Base-by-base conservation (phyloP, 2,888 invertebrate genomes). In the Reticulitermes lucifugus region DNA sequence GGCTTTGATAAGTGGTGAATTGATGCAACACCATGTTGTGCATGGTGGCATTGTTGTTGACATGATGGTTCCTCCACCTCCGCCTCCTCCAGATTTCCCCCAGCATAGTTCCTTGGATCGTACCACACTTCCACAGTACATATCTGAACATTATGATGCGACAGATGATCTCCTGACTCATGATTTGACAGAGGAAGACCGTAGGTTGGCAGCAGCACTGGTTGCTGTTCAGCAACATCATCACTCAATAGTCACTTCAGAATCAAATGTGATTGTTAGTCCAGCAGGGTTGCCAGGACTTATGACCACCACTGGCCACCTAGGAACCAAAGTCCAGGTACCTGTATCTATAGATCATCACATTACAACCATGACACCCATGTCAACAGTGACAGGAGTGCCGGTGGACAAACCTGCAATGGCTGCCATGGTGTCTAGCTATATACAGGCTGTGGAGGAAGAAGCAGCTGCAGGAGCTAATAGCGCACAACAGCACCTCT, bases 201-300 rank as follows among this genome's bases (percentile, higher is more conserved):
- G 93, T 83, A 92, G 93, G 89, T 89, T 94, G 86, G 94, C 94
- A 6, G 93, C 93, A 60, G 94, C 94, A 43, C 89, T 94, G 83
- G 94, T 94, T 29, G 93, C 93, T 14, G 94, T 94, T 4, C 94
- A 93, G 70, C 65, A 81, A 60, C 93, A 93, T 85, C 93, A 87
- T 83, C 86, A 87, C 65, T 43, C 83, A 22, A 81, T 85, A 60
- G 82, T 85, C 3, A 79, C 84, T 41, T 83, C 86, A 21, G 86
- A 87, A 73, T 83, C 86, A 60, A 86, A 87, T 83, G 86, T 87
- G n/a, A 87, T 87, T 51, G 87, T 87, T 35, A 85, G 86, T 41
- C 84, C 87, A 51, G 79, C 80, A 25, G 83, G 79, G 4, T 77
- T 84, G 3, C 71, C 84, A 60, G 46, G 86, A 14, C 73, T 86